A percentile compares a stretch with the other conserved stretches of the same genome.
Conservation (phyloP, 2,888 invertebrate species). For the Lutraria lutraria region DNA sequence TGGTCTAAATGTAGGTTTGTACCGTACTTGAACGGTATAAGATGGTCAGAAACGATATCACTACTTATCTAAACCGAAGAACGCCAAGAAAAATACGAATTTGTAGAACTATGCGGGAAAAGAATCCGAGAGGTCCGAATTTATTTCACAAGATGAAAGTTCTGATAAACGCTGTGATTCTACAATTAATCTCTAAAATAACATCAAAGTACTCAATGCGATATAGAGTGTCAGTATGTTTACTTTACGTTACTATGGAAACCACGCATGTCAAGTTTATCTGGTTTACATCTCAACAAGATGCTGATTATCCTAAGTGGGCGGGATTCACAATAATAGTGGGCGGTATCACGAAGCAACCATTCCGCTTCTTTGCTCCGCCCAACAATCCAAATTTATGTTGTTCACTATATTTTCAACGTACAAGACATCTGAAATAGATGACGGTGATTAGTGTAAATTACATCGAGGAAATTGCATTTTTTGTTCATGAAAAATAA, state of each 20-base stretch:
- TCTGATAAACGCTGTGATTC: conserved; percentile 39
- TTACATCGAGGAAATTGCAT: conserved; percentile 1
- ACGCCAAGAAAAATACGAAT: conserved; percentile 44
- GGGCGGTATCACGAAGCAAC: background rate
- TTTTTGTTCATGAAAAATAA: background rate
- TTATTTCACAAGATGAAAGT: conserved; percentile 30
- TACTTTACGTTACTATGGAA: conserved; percentile 66
- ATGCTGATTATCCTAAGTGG: conserved; percentile 30
- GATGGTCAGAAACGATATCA: conserved; percentile 32
- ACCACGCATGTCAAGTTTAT: conserved; percentile 67
- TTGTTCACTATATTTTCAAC: background rate
- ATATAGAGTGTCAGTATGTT: conserved; percentile 68
- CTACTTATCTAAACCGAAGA: background rate
- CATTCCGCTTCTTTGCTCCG: background rate
- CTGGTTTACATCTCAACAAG: conserved; percentile 60
- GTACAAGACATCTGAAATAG: background rate
- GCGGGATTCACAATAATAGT: conserved; percentile 25
- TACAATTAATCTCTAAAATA: conserved; percentile 66
- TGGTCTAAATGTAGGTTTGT: background rate
- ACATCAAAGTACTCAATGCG: conserved; percentile 64
- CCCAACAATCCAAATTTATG: background rate
- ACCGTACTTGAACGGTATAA: background rate
- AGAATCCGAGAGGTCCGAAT: conserved; percentile 35
- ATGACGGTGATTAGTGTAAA: conserved; percentile 4
- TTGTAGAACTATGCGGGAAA: conserved; percentile 9